Base-by-base conservation (phyloP, 2,113 vertebrate species). In the Pteruthius melanotis region DNA sequence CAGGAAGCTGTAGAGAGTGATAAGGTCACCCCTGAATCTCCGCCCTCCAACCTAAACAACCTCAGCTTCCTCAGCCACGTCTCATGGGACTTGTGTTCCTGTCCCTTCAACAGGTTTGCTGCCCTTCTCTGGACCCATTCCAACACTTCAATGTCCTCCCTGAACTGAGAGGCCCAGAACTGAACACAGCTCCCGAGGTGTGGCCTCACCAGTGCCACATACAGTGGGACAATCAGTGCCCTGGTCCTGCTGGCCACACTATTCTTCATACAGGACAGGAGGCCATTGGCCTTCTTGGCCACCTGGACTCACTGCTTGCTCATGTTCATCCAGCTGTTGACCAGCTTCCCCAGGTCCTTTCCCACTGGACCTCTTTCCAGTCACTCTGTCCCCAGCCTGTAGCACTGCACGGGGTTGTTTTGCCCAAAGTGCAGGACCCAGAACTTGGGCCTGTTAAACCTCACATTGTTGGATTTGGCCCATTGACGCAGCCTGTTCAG, bases 121-220 rank as follows among this genome's bases (percentile, higher is more conserved):
- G 8, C 6, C 15, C 3, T 30, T n/a, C 20, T 63, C 23, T 47
- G 40, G 15, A 63, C n/a, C 19, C 13, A 9, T 53, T 54, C 47
- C 56, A 63, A 56, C 20, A 8, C 8, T 24, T 54, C 23, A 47
- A 5, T 16, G 14, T 39, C 4, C 23, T 23, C n/a, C 28, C n/a
- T 27, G 31, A 60, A 12, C 18, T 37, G 37, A 52, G 45, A 16
- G 27, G 27, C 39, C 13, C 39, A 39, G 63, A n/a, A 28, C 15
- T 23, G 39, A 11, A 10, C 10, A 11, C 16, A 42, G 53, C 4
- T 18, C 27, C 52, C 0, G 0, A 28, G 45, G 15, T 53, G 1
- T 37, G 47, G 10, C 18, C 37, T 60, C 83, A 23, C 22, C 39
- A 24, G 15, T 20, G 53, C 45, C 4, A 1, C 37, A 22, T 23